These are phyloP conservation scores for Gila orcuttii DNA, from an alignment of 2,113 vertebrate species.

Conservation along the genomic window DNA sequence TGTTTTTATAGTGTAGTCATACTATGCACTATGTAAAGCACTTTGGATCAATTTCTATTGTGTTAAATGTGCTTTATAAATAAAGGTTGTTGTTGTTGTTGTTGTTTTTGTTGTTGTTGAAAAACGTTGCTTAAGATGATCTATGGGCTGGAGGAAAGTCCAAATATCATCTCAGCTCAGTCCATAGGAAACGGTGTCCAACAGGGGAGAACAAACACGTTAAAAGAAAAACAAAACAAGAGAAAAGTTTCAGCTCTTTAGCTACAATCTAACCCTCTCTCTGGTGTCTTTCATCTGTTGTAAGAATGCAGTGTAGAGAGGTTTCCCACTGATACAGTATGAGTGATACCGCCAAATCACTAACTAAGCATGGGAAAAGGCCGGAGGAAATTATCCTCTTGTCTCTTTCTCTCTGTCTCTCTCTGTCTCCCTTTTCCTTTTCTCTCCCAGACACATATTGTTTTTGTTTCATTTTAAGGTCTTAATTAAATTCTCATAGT, in stretches of 20 bases:
- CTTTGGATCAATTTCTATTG: too few species aligned
- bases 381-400: constrained; percentile 67
- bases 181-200: neutral
- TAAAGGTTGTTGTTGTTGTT: too few species aligned
- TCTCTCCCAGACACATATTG: neutral
- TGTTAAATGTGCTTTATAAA: too few species aligned
- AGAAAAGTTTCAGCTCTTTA: constrained; percentile 53
- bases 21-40: too few species aligned
- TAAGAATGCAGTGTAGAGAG: constrained; percentile 54
- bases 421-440: neutral
- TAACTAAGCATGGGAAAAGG: constrained; percentile 67
- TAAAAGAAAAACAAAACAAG: constrained; percentile 69
- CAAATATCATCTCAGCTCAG: constrained; percentile 4
- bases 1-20: too few species aligned
- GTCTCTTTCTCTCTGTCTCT: neutral
- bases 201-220: constrained; percentile 59
- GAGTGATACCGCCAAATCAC: constrained; percentile 68
- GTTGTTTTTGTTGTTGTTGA: neutral
- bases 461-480: constrained; percentile 31
- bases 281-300: constrained; percentile 61
- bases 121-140: neutral
- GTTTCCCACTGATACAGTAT: constrained; percentile 70
- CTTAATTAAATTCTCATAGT: neutral
- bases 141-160: neutral
- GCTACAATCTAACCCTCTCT: constrained; percentile 59